Evolutionary conservation across 2,797 vertebrate species (phyloP).

Genomic region (Podarcis lilfordi): DNA sequence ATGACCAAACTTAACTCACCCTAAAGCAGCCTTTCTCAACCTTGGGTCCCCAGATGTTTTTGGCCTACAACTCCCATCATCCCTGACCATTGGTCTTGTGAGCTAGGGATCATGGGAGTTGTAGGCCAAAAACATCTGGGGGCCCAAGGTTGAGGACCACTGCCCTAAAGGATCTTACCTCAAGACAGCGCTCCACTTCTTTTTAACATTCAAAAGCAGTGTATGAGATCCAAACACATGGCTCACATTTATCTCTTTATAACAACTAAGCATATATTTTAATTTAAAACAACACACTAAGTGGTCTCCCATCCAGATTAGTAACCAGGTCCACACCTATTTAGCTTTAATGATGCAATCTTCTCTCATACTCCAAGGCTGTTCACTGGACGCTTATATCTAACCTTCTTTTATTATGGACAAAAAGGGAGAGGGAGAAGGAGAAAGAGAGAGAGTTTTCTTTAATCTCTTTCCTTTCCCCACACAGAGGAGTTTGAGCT

Average conservation of each 20-base stretch:
- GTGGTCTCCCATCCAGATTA: background rate
- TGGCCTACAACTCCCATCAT: too few relatives aligned
- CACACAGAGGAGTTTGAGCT: background rate
- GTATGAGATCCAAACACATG: background rate
- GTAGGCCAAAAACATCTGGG: too few relatives aligned
- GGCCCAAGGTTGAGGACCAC: too few relatives aligned
- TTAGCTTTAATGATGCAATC: background rate
- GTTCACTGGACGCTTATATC: background rate
- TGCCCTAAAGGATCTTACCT: background rate
- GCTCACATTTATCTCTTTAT: background rate
- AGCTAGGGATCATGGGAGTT: too few relatives aligned
- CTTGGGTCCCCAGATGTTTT: too few relatives aligned
- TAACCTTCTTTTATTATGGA: background rate
- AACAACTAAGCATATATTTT: background rate
- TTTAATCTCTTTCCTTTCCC: background rate
- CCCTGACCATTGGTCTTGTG: too few relatives aligned
- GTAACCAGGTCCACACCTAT: background rate
- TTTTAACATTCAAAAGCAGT: background rate
- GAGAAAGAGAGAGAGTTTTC: background rate
- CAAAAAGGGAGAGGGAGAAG: background rate
- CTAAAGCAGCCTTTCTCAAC: too few relatives aligned
- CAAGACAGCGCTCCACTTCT: background rate
- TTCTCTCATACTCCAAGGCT: background rate
- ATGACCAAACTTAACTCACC: accelerated
- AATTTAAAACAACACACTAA: background rate